Conservation (phyloP, 2,113 vertebrate species). For the Oreochromis niloticus region DNA sequence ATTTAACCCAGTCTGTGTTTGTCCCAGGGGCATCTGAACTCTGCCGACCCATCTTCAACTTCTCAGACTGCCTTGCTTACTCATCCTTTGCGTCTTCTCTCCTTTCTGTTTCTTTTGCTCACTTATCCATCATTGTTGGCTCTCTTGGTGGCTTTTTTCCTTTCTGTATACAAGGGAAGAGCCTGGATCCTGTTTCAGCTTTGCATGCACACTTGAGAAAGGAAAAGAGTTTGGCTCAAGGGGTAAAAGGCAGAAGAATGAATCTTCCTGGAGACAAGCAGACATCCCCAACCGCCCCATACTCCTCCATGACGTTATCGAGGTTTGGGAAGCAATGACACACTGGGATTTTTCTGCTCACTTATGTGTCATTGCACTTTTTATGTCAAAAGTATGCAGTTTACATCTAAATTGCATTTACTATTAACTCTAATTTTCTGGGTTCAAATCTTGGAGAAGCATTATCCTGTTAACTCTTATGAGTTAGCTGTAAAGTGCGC, state of each 20-base stretch:
- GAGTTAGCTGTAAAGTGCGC: not conserved
- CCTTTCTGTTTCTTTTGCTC: not conserved
- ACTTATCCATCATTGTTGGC: not conserved
- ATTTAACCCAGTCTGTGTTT: not conserved
- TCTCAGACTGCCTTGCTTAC: not conserved
- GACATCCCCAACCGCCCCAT: not conserved
- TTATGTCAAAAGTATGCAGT: not conserved
- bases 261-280: not conserved
- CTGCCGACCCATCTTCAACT: not conserved
- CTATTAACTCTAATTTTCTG: not conserved
- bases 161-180: not conserved
- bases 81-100: not conserved
- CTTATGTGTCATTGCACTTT: not conserved
- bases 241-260: not conserved
- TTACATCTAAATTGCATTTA: not conserved
- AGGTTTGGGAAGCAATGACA: not conserved
- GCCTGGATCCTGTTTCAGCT: not conserved
- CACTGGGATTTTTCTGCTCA: not conserved
- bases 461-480: not conserved
- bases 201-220: not conserved
- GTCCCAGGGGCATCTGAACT: not conserved
- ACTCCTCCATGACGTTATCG: not conserved
- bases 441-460: not conserved
- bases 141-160: not conserved
- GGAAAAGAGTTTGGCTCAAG: not conserved